These are phyloP conservation scores for Hydropotes inermis DNA, from an alignment of 2,113 vertebrate species.

Conservation along the genomic window DNA sequence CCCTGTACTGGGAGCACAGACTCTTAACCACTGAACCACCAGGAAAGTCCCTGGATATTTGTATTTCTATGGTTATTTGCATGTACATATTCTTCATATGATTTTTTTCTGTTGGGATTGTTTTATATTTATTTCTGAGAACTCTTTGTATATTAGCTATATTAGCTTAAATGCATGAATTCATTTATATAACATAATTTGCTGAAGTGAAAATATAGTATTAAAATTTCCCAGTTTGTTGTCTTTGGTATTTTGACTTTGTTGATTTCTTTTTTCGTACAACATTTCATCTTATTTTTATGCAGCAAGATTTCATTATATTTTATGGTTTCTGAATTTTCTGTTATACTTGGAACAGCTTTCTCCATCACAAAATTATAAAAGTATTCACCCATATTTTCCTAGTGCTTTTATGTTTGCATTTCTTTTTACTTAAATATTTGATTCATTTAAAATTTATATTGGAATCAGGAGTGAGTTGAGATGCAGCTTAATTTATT, in stretches of 20 bases:
- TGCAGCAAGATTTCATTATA: not conserved
- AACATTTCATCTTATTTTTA: not conserved
- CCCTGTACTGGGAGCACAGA: not conserved
- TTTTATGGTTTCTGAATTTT: slow-evolving; percentile 5
- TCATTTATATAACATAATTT: not conserved
- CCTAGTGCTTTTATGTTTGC: not conserved
- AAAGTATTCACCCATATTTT: slow-evolving; percentile 14
- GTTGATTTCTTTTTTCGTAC: not conserved
- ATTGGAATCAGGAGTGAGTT: slow-evolving; percentile 14
- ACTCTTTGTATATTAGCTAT: not conserved
- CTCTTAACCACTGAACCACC: not conserved
- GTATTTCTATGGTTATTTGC: not conserved
- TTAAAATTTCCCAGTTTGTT: not conserved
- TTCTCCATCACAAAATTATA: not conserved
- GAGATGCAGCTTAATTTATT: not conserved
- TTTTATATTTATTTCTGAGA: not conserved
- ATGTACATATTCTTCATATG: not conserved
- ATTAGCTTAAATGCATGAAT: not conserved
- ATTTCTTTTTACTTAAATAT: slow-evolving; percentile 8
- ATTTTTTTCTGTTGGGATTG: not conserved
- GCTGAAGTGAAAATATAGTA: not conserved
- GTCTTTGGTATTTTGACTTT: not conserved
- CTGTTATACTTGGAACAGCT: not conserved
- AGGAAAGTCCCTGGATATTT: not conserved
- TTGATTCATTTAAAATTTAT: slow-evolving; percentile 46